Evolutionary conservation across 1,140 invertebrate species (phyloP).

Genomic region (Nephila pilipes): DNA sequence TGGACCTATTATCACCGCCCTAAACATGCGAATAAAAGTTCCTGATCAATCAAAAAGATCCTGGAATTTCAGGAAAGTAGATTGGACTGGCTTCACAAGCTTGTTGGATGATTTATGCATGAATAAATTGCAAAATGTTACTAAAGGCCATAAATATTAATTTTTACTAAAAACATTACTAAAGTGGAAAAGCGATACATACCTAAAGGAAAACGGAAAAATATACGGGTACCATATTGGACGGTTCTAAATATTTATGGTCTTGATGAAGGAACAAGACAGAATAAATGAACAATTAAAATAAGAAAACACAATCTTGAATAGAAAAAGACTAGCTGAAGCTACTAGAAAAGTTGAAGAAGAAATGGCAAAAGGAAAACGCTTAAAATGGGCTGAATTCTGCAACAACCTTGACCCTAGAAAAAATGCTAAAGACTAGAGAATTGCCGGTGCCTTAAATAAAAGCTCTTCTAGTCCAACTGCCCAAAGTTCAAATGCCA

Average conservation of each 20-base stretch:
- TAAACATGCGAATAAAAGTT: not conserved
- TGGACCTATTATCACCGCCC: constrained; percentile 14
- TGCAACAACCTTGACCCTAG: not conserved
- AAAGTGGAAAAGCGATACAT: not conserved
- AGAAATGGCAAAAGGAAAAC: not conserved
- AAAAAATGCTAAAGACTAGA: not conserved
- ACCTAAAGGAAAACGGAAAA: not conserved
- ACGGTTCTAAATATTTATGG: not conserved
- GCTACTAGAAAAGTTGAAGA: not conserved
- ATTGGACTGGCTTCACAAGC: not conserved
- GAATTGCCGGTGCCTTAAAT: not conserved
- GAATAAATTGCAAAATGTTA: not conserved
- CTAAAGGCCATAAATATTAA: not conserved
- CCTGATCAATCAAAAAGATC: not conserved
- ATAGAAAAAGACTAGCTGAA: not conserved
- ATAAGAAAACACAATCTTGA: not conserved
- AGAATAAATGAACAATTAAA: not conserved
- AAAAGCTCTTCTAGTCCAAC: not conserved
- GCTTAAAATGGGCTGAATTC: not conserved
- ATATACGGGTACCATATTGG: not conserved
- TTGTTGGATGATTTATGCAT: not conserved
- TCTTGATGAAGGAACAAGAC: not conserved
- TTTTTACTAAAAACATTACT: not conserved
- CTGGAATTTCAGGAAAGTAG: not conserved
- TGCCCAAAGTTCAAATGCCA: not conserved